Evolutionary conservation across 1,140 invertebrate species (phyloP).

Genomic region (Caerostris extrusa): DNA sequence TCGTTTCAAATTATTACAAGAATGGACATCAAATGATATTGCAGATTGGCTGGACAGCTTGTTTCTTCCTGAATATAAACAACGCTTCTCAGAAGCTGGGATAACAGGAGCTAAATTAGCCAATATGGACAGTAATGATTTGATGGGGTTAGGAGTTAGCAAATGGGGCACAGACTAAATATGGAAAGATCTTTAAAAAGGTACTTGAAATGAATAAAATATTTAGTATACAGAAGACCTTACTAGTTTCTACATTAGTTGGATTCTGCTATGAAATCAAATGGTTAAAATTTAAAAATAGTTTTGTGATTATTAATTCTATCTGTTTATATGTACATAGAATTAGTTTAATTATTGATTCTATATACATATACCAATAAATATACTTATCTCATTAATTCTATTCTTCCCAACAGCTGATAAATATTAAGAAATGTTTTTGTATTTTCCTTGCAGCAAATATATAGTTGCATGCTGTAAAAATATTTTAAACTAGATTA

Average conservation of each 20-base stretch:
- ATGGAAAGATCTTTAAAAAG: constrained; percentile 80
- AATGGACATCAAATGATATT: constrained; percentile 83
- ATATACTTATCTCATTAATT: constrained; percentile 51
- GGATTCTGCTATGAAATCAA: constrained; percentile 73
- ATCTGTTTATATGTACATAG: constrained; percentile 11
- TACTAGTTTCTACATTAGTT: constrained; percentile 60
- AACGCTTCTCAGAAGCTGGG: constrained; percentile 82
- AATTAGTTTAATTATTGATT: background rate
- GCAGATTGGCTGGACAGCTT: constrained; percentile 83
- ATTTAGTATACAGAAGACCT: constrained; percentile 55
- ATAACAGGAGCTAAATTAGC: constrained; percentile 83
- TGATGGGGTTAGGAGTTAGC: constrained; percentile 83
- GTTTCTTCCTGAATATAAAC: constrained; percentile 83
- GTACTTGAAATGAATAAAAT: constrained; percentile 75
- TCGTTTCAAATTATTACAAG: constrained; percentile 79
- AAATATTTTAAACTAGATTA: constrained; percentile 66
- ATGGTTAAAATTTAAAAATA: constrained; percentile 66
- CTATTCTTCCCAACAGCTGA: constrained; percentile 59
- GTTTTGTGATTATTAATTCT: constrained; percentile 71
- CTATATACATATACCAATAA: constrained; percentile 1
- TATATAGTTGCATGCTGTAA: constrained; percentile 72
- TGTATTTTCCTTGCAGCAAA: constrained; percentile 69
- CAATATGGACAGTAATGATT: constrained; percentile 83
- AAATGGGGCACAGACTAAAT: constrained; percentile 84
- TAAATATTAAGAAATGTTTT: constrained; percentile 60